Evolutionary conservation across 2,797 vertebrate species (phyloP).

Genomic region (Hipposideros larvatus): DNA sequence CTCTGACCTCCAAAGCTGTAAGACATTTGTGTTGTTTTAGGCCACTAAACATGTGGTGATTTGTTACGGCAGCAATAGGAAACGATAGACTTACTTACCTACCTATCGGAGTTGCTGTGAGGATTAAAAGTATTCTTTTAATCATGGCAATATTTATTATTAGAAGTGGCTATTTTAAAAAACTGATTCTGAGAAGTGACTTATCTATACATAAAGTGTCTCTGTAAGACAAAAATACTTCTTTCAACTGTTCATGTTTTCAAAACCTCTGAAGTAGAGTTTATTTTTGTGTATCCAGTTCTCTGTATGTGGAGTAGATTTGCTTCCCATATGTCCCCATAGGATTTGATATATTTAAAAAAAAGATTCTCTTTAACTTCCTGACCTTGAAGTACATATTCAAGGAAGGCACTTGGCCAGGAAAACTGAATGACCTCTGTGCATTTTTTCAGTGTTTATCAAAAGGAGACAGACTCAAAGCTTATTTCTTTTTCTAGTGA

Average conservation of each 20-base stretch:
- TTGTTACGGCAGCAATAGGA: not conserved
- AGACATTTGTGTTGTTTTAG: not conserved
- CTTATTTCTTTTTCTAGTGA: constrained; percentile 29
- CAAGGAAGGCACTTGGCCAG: not conserved
- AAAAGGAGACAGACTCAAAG: constrained; percentile 50
- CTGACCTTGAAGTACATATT: constrained; percentile 35
- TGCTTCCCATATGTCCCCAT: not conserved
- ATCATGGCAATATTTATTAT: not conserved
- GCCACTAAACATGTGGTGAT: not conserved
- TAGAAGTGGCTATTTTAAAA: constrained; percentile 7
- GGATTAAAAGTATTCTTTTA: not conserved
- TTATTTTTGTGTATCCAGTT: not conserved
- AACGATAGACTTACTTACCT: not conserved
- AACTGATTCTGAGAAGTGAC: not conserved
- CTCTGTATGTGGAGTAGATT: not conserved
- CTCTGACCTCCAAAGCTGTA: not conserved
- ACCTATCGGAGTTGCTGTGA: not conserved
- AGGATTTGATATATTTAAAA: not conserved
- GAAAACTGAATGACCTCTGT: not conserved
- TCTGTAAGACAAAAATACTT: not conserved
- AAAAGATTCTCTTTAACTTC: not conserved
- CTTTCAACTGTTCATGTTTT: not conserved
- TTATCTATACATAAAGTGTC: not conserved
- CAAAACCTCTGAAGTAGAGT: not conserved
- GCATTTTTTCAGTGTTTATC: constrained; percentile 53